These are phyloP conservation scores for Acanthaster planci DNA, from an alignment of 35 echinoderm and acorn worm genomes.

Conservation along the genomic window DNA sequence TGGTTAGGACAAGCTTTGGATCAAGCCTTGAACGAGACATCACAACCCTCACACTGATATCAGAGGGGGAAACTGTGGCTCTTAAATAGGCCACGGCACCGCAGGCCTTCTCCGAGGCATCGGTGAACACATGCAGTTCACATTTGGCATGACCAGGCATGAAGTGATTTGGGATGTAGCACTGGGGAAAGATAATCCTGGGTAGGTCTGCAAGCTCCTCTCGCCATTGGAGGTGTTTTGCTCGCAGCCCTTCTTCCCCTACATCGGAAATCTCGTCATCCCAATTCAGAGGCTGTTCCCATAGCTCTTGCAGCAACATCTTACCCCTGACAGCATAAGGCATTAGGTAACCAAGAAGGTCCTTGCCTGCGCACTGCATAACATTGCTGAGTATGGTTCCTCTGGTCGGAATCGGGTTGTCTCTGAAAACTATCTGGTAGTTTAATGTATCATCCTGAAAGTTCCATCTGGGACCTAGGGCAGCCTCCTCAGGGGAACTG, in stretches of 20 bases:
- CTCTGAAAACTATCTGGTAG: neutral
- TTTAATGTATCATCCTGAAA: neutral
- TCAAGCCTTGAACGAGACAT: neutral
- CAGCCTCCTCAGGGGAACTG: neutral
- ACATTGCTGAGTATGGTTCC: neutral
- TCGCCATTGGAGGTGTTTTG: too few species aligned
- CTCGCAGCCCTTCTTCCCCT: too few species aligned
- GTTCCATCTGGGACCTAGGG: conserved; percentile 2
- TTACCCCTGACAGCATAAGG: conserved; percentile 13
- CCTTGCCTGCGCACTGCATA: neutral
- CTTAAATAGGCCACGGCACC: conserved; percentile 22
- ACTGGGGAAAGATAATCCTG: too few species aligned
- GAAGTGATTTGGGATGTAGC: too few species aligned
- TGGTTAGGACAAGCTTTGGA: neutral
- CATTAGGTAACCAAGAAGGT: too few species aligned
- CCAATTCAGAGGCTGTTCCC: too few species aligned
- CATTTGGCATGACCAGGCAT: neutral
- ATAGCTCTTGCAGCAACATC: conserved; percentile 20
- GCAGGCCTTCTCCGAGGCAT: conserved; percentile 15
- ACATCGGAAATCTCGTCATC: too few species aligned
- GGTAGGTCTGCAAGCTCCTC: too few species aligned
- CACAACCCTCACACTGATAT: neutral
- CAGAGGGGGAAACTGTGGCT: neutral
- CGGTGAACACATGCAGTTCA: conserved; percentile 23
- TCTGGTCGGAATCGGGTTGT: neutral